Evolutionary conservation across 1,140 invertebrate genomes (phyloP), one percentile per base, ranked within the genome.

Genomic region (Theocolax elegans): DNA sequence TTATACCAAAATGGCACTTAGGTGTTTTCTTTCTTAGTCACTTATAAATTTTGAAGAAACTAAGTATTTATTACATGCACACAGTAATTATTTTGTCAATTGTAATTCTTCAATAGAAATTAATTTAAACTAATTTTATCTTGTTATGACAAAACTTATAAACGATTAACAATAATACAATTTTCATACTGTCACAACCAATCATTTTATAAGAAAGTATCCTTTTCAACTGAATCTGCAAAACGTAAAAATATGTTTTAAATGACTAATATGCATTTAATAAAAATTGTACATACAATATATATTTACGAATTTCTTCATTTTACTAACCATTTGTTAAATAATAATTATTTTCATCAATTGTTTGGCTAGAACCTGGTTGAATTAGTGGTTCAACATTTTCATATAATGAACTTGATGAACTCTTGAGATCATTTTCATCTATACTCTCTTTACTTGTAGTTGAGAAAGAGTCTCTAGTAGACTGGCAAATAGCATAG

Each of bases 361-460:
- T 59, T 1, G 49, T 62, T 51, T 79, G 73, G 54, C 66, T 74
- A 0, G 74, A 77, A 71, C 73, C 76, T 15, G 76, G 75, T 64
- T 72, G 67, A 46, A 76, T 70, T n/a, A 78, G 42, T 15, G 75
- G 74, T n/a, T 71, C 53, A 23, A 79, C 71, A 54, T 79, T 81
- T 73, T 81, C 79, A 64, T 79, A 79, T n/a, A 78, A 48, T 17
- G 79, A 79, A 70, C 73, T 72, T 9, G 56, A 75, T 6, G 77
- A 79, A 31, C 71, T 74, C 29, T 76, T 65, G 23, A 73, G 54
- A 63, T 75, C 72, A 46, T 46, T 73, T 10, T 75, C 72, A 27
- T 67, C 71, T 17, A 71, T 62, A 58, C 75, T 75, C 63, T 71
- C 68, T 48, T 72, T 73, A 53, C 62, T 75, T 19, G 60, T 69